Base-by-base conservation (phyloP, 2,113 vertebrate species). In the Pristiophorus japonicus region DNA sequence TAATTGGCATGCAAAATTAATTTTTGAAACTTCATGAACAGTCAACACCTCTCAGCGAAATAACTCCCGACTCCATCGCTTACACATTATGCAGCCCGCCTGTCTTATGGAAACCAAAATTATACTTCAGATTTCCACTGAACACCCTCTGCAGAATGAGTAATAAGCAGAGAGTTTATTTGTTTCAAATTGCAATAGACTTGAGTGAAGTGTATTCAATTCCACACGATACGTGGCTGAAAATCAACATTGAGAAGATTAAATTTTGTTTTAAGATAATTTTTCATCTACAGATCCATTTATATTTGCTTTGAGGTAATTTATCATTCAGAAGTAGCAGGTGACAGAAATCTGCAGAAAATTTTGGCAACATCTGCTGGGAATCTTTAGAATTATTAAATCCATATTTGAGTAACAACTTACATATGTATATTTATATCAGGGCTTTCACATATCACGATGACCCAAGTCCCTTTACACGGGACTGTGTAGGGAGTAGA, bases 191-290 rank as follows among this genome's bases (percentile, higher is more conserved):
- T 91, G 30, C 88, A 91, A 91, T 62, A 18, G 55, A 62, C 55
- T 62, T 55, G 55, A n/a, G 34, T 62, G 88, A 34, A 91, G 34
- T 62, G 88, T 16, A 91, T 91, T 62, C 88, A 63, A 16, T 38
- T 63, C 88, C 8, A 4, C 5, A 62, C 27, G 63, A n/a, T 38
- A 63, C 51, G 22, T 30, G 62, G 88, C 55, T 62, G 88, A 63
- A 63, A 38, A 63, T 91, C 88, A 91, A 91, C 88, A 91, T n/a
- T 18, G 55, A n/a, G 55, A n/a, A 91, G 88, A 91, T 91, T 91
- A 91, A 62, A 91, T 91, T 62, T 34, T 59, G 55, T 62, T 91
- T 91, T 91, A 63, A 91, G 59, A 20, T 62, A 16, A 38, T 63
- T 59, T 91, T 63, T 91, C 88, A 92, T 92, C 59, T 92, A 16